These are phyloP conservation scores for Drosophila antonietae DNA, from an alignment of 2,888 invertebrate genomes.

Conservation along the genomic window DNA sequence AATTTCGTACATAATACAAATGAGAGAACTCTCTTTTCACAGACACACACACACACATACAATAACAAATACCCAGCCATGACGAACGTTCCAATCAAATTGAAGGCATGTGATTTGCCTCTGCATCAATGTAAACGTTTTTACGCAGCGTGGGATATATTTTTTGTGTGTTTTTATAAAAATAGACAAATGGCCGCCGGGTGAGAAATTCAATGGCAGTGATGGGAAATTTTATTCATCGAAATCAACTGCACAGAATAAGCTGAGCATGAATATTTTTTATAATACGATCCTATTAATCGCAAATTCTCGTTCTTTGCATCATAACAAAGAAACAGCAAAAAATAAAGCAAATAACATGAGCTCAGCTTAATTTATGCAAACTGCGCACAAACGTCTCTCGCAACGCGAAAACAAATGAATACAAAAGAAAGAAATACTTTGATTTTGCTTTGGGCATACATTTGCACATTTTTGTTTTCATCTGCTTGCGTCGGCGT, in stretches of 20 bases:
- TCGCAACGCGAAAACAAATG: conserved; percentile 12
- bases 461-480: conserved; percentile 34
- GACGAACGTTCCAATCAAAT: conserved; percentile 40
- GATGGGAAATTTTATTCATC: conserved; percentile 15
- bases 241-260: neutral
- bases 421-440: conserved; percentile 9
- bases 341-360: conserved; percentile 11
- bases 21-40: neutral
- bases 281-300: neutral
- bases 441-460: conserved; percentile 29
- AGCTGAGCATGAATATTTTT: neutral
- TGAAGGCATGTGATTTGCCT: conserved; percentile 34
- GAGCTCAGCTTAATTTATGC: conserved; percentile 40
- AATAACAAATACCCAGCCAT: neutral
- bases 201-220: conserved; percentile 22
- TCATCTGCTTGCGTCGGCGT: conserved; percentile 65
- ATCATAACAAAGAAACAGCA: neutral
- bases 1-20: conserved; percentile 14
- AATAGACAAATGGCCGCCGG: conserved; percentile 36
- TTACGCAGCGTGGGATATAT: conserved; percentile 51
- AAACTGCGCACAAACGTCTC: conserved; percentile 42
- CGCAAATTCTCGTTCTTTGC: neutral
- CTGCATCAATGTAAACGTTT: conserved; percentile 31
- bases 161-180: conserved; percentile 13
- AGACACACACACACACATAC: neutral